These are phyloP conservation scores for Papilio demoleus DNA, from an alignment of 2,888 invertebrate species.

Conservation along the genomic window DNA sequence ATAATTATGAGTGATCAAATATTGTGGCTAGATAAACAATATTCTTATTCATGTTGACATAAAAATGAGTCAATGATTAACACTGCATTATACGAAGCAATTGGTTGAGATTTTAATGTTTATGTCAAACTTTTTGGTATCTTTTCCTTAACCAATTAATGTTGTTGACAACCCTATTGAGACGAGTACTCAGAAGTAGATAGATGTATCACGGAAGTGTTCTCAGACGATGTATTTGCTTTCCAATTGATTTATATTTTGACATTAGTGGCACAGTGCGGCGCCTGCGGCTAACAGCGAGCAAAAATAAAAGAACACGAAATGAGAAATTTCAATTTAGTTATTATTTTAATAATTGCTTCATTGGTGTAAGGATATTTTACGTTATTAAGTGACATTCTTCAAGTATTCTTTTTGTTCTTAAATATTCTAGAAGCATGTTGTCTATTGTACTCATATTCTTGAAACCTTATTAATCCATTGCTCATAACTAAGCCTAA, in stretches of 20 bases:
- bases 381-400: neutral
- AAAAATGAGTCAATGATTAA: too few relatives aligned
- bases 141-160: neutral
- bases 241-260: slow-evolving; percentile 61
- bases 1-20: too few relatives aligned
- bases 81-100: too few relatives aligned
- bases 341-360: slow-evolving; percentile 15
- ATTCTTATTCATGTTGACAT: too few relatives aligned
- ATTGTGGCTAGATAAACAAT: too few relatives aligned
- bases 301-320: slow-evolving; percentile 30
- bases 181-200: slow-evolving; percentile 58
- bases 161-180: slow-evolving; percentile 52
- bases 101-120: too few relatives aligned
- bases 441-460: too few relatives aligned
- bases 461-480: too few relatives aligned
- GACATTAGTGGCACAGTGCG: slow-evolving; percentile 46
- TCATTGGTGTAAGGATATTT: neutral
- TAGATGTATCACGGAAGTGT: slow-evolving; percentile 70
- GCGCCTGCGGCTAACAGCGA: slow-evolving; percentile 53
- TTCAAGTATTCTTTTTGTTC: too few relatives aligned
- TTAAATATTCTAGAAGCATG: too few relatives aligned
- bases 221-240: slow-evolving; percentile 55
- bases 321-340: slow-evolving; percentile 17
- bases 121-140: too few relatives aligned
- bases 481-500: too few relatives aligned